phyloP scores from a whole-genome alignment of 1,140 invertebrate species.

The Drosophila bipectinata region DNA sequence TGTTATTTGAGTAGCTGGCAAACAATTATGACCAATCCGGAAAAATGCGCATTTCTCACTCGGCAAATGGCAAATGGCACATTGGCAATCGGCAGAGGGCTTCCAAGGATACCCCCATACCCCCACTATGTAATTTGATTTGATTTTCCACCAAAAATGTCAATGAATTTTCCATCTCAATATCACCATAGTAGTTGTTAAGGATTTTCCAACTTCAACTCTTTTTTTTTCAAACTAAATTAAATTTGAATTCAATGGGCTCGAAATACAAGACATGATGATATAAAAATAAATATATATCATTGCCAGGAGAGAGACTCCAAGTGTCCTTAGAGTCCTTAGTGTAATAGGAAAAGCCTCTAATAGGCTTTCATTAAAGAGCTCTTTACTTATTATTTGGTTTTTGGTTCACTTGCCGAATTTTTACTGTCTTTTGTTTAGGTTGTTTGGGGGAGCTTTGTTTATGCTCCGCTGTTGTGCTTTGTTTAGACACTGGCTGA shows the following conservation, averaged over 20 bases:
- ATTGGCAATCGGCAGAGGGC: not conserved
- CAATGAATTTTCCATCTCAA: too few relatives aligned
- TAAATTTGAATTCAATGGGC: not conserved
- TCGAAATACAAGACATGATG: too few relatives aligned
- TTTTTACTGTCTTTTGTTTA: not conserved
- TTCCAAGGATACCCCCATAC: not conserved
- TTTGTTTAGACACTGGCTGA: constrained; percentile 5
- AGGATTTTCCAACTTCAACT: not conserved
- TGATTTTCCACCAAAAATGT: not conserved
- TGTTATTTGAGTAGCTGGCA: constrained; percentile 19
- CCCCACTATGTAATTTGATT: not conserved
- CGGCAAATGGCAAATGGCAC: too few relatives aligned
- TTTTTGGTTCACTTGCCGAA: not conserved
- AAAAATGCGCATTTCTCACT: not conserved
- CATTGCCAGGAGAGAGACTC: not conserved
- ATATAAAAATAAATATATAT: too few relatives aligned
- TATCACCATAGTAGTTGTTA: too few relatives aligned
- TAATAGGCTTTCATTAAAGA: not conserved
- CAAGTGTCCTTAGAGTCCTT: not conserved
- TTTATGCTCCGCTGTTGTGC: not conserved
- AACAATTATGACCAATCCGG: constrained; percentile 23
- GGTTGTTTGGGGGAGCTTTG: not conserved
- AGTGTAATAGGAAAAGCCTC: not conserved
- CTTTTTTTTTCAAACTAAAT: not conserved
- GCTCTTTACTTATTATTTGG: not conserved